Conservation (phyloP, 2,888 invertebrate genomes). For the Cataglyphis livida region DNA sequence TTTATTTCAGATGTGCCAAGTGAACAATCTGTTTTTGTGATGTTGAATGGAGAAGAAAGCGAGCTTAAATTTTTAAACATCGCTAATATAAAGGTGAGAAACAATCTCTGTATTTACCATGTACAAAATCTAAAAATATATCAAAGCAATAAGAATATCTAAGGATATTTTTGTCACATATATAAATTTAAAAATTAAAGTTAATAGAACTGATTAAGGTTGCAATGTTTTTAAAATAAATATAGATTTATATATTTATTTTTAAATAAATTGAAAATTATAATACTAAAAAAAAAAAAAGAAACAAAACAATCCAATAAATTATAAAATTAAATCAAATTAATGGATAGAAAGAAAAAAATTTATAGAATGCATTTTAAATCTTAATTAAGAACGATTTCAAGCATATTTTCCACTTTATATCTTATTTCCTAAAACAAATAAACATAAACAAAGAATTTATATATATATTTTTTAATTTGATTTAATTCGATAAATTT, state of each 20-base stretch:
- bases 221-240: neutral
- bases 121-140: neutral
- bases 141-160: neutral
- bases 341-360: neutral
- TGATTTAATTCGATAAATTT: neutral
- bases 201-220: too few relatives aligned
- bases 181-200: neutral
- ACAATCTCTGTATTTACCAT: neutral
- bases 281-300: neutral
- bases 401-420: neutral
- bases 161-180: neutral
- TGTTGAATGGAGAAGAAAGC: constrained; percentile 97
- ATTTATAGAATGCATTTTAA: neutral
- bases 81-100: constrained; percentile 89
- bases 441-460: neutral
- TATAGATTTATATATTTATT: neutral
- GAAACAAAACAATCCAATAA: neutral
- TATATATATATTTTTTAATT: neutral
- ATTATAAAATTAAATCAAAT: neutral
- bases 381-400: neutral
- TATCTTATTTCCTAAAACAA: neutral
- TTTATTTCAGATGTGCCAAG: constrained; percentile 89
- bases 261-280: neutral
- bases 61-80: constrained; percentile 95
- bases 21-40: constrained; percentile 95